These are phyloP conservation scores for Drosophila subpulchrella DNA, from an alignment of 1,140 invertebrate genomes.

Conservation along the genomic window DNA sequence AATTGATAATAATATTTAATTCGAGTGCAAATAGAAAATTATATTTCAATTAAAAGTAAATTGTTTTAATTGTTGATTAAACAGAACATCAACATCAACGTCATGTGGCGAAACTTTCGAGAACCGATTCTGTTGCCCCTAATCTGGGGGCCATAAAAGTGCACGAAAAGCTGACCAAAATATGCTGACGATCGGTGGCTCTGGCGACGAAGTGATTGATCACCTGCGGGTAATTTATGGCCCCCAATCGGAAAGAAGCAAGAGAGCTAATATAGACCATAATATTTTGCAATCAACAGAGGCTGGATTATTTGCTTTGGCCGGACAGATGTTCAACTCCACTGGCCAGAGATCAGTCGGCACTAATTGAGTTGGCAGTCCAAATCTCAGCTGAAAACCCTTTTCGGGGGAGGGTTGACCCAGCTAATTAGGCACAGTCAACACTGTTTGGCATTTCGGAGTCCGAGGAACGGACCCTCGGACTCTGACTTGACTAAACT, in stretches of 20 bases:
- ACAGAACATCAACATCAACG: slow-evolving; percentile 42
- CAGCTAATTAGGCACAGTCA: slow-evolving; percentile 59
- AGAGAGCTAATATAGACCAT: slow-evolving; percentile 13
- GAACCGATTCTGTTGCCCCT: slow-evolving; percentile 20
- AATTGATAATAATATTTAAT: slow-evolving; percentile 80
- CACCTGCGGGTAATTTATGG: slow-evolving; percentile 60
- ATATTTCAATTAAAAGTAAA: slow-evolving; percentile 82
- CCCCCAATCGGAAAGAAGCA: slow-evolving; percentile 18
- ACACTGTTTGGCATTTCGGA: slow-evolving; percentile 41
- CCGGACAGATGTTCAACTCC: slow-evolving; percentile 33
- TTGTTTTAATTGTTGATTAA: slow-evolving; percentile 82
- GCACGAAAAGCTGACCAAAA: slow-evolving; percentile 37
- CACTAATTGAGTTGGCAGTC: slow-evolving; percentile 54
- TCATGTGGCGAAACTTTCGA: slow-evolving; percentile 53
- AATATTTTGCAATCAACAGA: slow-evolving; percentile 38
- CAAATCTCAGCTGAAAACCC: slow-evolving; percentile 36
- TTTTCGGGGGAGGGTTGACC: slow-evolving; percentile 36
- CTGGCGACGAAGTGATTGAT: slow-evolving; percentile 72
- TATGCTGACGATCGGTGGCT: slow-evolving; percentile 50
- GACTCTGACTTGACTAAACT: slow-evolving; percentile 77
- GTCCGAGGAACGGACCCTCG: slow-evolving; percentile 30
- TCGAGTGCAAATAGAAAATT: slow-evolving; percentile 82
- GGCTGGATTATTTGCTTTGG: neutral
- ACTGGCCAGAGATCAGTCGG: slow-evolving; percentile 46
- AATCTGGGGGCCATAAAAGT: slow-evolving; percentile 64